Evolutionary conservation across 2,888 invertebrate species (phyloP).

Genomic region (Aphrophora alni): DNA sequence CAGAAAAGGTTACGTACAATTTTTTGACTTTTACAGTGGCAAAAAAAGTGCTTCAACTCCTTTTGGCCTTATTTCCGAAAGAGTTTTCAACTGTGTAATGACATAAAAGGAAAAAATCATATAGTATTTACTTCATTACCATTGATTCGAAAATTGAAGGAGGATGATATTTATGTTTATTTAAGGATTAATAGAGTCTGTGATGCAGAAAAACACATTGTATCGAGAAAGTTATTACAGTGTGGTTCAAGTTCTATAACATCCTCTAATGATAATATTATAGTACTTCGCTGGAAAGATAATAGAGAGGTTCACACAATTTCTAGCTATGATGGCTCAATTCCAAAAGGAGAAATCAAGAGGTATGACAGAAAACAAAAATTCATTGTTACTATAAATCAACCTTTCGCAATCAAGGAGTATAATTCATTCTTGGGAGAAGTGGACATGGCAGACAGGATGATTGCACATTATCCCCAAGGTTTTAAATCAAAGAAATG

Average conservation of each 20-base stretch:
- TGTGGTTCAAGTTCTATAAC: neutral
- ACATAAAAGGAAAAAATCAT: conserved; percentile 11
- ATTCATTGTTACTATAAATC: neutral
- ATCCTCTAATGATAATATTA: conserved; percentile 16
- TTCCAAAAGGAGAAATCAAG: conserved; percentile 9
- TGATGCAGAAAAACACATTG: too few relatives aligned
- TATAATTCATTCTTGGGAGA: conserved; percentile 29
- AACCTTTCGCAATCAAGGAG: neutral
- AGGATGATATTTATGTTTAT: neutral
- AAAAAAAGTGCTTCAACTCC: neutral
- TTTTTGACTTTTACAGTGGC: conserved; percentile 27
- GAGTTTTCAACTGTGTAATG: conserved; percentile 18
- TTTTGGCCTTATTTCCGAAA: neutral
- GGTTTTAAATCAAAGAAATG: conserved; percentile 36
- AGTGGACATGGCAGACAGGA: conserved; percentile 31
- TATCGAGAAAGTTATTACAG: too few relatives aligned
- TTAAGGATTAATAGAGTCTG: conserved; percentile 12
- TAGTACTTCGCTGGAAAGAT: conserved; percentile 15
- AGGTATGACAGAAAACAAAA: conserved; percentile 21
- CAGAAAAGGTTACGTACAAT: conserved; percentile 5
- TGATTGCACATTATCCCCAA: conserved; percentile 39
- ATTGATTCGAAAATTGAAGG: neutral
- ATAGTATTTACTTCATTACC: neutral
- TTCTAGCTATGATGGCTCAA: conserved; percentile 19
- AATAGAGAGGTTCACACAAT: neutral